Percentiles rank a stretch among this genome's conserved stretches.
These are phyloP conservation scores for Dipodomys spectabilis DNA, from an alignment of 2,113 vertebrate genomes.

Conservation along the genomic window DNA sequence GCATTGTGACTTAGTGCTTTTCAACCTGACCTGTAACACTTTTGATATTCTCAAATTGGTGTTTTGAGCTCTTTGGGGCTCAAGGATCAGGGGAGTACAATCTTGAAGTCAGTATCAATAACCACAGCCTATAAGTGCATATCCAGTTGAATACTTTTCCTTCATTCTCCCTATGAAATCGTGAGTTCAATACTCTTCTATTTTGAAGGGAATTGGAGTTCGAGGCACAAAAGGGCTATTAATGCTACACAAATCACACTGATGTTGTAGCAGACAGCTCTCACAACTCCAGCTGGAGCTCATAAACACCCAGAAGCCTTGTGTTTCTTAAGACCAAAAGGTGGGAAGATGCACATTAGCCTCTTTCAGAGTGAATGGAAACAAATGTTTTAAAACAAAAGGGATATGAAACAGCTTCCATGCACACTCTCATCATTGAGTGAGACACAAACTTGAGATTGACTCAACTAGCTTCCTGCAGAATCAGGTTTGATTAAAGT, in stretches of 20 bases:
- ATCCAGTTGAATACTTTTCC: background rate
- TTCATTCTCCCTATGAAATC: constrained; percentile 49
- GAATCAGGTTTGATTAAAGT: constrained; percentile 38
- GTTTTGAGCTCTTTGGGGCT: background rate
- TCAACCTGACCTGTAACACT: background rate
- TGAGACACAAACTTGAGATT: background rate
- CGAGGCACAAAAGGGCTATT: constrained; percentile 56
- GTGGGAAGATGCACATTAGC: constrained; percentile 39
- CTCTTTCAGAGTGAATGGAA: constrained; percentile 59
- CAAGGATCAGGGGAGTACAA: background rate
- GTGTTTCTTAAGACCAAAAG: constrained; percentile 41
- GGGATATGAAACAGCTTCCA: background rate
- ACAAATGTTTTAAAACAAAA: constrained; percentile 55
- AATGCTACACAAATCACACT: constrained; percentile 70
- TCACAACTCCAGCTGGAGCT: constrained; percentile 52
- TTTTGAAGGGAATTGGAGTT: constrained; percentile 69
- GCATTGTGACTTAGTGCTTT: background rate
- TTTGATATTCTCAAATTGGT: background rate
- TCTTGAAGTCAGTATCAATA: constrained; percentile 57
- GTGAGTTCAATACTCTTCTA: constrained; percentile 38
- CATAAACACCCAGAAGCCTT: constrained; percentile 44
- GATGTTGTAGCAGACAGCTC: constrained; percentile 7
- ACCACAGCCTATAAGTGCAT: constrained; percentile 25
- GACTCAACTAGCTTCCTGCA: constrained; percentile 19
- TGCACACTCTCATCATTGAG: background rate